Conservation (phyloP, 2,797 vertebrate species). For the Ctenochaetus hawaiiensis region DNA sequence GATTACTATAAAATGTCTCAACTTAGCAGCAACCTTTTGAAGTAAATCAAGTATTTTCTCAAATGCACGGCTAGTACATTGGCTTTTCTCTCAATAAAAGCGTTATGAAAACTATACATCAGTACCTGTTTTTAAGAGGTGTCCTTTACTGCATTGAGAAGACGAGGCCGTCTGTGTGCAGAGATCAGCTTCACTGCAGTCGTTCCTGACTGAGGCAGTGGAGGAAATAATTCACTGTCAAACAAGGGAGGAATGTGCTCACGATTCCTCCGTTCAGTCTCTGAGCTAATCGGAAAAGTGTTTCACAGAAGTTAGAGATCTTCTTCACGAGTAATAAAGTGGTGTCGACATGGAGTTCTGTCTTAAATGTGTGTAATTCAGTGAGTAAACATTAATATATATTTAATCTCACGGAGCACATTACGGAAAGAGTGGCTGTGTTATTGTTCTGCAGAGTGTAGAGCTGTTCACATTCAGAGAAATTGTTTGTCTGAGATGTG, state of each 20-base stretch:
- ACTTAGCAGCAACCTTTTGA: constrained; percentile 30
- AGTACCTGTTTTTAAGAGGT: constrained; percentile 16
- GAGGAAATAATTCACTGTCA: constrained; percentile 57
- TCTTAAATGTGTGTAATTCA: constrained; percentile 33
- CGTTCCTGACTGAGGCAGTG: constrained; percentile 38
- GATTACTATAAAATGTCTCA: constrained; percentile 56
- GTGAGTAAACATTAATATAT: constrained; percentile 22
- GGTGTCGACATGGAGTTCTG: constrained; percentile 35
- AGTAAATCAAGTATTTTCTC: background rate
- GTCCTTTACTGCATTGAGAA: constrained; percentile 23
- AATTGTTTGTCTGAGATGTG: too few species aligned
- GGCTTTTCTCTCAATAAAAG: background rate
- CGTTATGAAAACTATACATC: background rate
- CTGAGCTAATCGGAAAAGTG: constrained; percentile 49
- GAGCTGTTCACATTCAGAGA: constrained; percentile 19
- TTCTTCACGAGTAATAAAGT: constrained; percentile 25
- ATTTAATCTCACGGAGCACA: constrained; percentile 11
- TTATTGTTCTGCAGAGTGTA: background rate
- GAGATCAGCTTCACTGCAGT: constrained; percentile 31
- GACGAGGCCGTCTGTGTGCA: constrained; percentile 30
- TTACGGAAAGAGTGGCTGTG: constrained; percentile 7
- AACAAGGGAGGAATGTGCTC: constrained; percentile 37
- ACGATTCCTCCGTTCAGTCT: constrained; percentile 46
- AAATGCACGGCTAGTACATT: background rate
- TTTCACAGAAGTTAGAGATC: constrained; percentile 34